phyloP scores from a whole-genome alignment of 2,888 invertebrate genomes.

The Eupithecia subumbrata region DNA sequence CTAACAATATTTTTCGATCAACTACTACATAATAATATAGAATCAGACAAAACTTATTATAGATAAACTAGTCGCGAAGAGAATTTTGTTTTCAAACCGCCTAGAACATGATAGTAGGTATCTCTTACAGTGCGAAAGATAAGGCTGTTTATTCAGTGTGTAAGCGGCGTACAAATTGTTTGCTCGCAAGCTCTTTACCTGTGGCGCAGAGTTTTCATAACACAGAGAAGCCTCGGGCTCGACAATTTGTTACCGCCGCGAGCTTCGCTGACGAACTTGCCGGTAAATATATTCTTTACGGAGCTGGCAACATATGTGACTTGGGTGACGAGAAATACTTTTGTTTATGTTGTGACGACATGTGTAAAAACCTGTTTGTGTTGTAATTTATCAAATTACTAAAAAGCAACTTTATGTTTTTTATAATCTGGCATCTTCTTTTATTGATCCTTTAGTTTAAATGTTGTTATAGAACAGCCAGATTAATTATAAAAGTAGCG shows the following conservation, averaged over 20 bases:
- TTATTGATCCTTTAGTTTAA: neutral
- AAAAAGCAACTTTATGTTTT: neutral
- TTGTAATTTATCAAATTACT: neutral
- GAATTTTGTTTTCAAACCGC: neutral
- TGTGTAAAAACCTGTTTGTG: neutral
- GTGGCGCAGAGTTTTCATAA: slow-evolving; percentile 75
- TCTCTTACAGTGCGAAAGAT: slow-evolving; percentile 64
- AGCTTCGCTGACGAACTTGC: slow-evolving; percentile 71
- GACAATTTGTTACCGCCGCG: slow-evolving; percentile 73
- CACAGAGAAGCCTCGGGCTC: slow-evolving; percentile 69
- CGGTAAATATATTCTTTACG: slow-evolving; percentile 70
- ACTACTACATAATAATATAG: neutral
- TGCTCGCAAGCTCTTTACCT: slow-evolving; percentile 73
- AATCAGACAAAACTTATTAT: neutral
- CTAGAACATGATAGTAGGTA: slow-evolving; percentile 55
- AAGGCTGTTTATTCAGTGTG: slow-evolving; percentile 76
- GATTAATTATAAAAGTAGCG: neutral
- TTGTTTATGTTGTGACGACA: slow-evolving; percentile 4
- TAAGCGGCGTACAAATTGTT: slow-evolving; percentile 80
- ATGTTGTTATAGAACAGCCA: no score
- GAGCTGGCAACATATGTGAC: slow-evolving; percentile 47
- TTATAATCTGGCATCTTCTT: neutral
- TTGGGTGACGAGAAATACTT: slow-evolving; percentile 30
- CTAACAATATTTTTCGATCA: slow-evolving; percentile 10
- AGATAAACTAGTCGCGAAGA: slow-evolving; percentile 45